Conservation (phyloP, 1,140 invertebrate species). For the Hormaphis cornu region DNA sequence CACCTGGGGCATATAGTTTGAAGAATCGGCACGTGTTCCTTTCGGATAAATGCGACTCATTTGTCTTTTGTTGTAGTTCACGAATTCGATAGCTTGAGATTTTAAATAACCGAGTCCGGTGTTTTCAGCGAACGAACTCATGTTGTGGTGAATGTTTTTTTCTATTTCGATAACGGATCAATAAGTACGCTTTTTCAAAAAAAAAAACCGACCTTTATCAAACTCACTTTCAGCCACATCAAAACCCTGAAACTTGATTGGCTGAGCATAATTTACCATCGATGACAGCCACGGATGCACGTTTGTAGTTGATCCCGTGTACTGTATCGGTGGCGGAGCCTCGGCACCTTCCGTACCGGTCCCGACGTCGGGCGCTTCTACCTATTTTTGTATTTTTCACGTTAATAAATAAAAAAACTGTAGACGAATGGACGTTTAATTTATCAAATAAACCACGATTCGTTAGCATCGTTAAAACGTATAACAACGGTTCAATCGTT, state of each 20-base stretch:
- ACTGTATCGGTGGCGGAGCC: constrained; percentile 58
- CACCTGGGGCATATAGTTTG: constrained; percentile 99
- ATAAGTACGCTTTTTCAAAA: no score
- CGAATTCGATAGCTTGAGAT: constrained; percentile 93
- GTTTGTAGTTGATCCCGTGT: constrained; percentile 95
- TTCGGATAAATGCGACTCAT: constrained; percentile 98
- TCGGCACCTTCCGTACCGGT: constrained; percentile 38
- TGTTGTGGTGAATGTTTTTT: constrained; percentile 91
- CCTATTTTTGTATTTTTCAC: no score
- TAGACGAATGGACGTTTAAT: no score
- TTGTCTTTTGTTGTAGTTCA: constrained; percentile 99
- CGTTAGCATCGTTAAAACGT: no score
- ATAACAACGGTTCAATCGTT: no score
- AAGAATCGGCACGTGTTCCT: constrained; percentile 95
- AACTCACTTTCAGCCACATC: constrained; percentile 86
- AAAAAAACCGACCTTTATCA: background rate
- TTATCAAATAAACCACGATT: no score
- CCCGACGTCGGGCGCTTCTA: constrained; percentile 29
- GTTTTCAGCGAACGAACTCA: constrained; percentile 98
- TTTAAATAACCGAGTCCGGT: constrained; percentile 91
- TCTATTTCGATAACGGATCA: no score
- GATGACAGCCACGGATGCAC: constrained; percentile 98
- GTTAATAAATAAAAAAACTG: no score
- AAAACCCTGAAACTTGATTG: constrained; percentile 97
- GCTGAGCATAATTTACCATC: constrained; percentile 98